Evolutionary conservation across 2,797 vertebrate genomes (phyloP).

Genomic region (Leptodactylus fallax): DNA sequence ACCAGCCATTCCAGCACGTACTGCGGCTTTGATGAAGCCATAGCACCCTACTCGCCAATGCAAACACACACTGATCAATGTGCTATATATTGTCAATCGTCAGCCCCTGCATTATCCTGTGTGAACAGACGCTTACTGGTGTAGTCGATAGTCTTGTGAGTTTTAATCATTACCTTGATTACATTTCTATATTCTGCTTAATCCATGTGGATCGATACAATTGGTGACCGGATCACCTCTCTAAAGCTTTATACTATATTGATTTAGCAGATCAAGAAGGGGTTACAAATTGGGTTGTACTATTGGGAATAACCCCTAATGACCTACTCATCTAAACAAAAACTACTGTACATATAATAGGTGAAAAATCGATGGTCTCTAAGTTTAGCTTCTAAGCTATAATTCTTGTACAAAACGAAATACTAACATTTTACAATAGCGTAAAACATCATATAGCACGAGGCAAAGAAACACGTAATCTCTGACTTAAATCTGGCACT

Average conservation of each 20-base stretch:
- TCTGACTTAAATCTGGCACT: conserved; percentile 46
- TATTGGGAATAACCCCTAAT: not conserved
- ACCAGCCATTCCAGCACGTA: too few species aligned
- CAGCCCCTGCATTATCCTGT: too few species aligned
- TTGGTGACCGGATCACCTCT: not conserved
- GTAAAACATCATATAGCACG: not conserved
- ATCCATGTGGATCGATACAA: not conserved
- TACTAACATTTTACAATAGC: not conserved
- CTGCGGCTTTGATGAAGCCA: too few species aligned
- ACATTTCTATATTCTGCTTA: not conserved
- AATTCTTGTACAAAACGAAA: not conserved
- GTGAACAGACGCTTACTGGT: too few species aligned
- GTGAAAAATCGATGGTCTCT: not conserved
- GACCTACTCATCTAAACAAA: too few species aligned
- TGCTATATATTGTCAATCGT: too few species aligned
- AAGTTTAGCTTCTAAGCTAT: not conserved
- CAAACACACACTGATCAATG: too few species aligned
- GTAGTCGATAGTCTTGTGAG: too few species aligned
- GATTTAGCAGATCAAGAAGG: too few species aligned
- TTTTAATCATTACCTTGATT: too few species aligned
- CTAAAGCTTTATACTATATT: not conserved
- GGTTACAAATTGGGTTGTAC: not conserved
- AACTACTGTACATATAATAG: not conserved
- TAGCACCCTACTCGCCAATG: too few species aligned
- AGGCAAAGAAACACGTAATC: conserved; percentile 9